phyloP scores from a whole-genome alignment of 2,888 invertebrate genomes.

The Camponotus fellah region DNA sequence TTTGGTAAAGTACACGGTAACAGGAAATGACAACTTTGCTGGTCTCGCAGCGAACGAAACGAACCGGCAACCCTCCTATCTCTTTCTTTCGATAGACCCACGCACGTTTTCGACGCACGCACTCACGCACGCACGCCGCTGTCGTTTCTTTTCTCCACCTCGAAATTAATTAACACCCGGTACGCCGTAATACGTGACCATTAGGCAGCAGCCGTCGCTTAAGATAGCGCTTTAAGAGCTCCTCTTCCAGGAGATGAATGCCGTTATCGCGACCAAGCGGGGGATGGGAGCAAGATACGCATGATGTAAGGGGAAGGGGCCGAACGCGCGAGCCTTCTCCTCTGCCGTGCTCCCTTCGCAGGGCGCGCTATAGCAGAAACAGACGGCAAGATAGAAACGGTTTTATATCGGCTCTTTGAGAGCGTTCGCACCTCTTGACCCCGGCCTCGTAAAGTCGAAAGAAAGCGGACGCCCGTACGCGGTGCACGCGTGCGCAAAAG shows the following conservation, averaged over 20 bases:
- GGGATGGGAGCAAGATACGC: constrained; percentile 32
- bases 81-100: constrained; percentile 1
- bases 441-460: constrained; percentile 79
- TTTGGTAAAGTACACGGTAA: constrained; percentile 9
- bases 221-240: constrained; percentile 82
- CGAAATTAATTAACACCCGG: constrained; percentile 79
- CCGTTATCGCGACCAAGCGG: constrained; percentile 67
- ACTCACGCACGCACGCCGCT: constrained; percentile 9
- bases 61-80: constrained; percentile 14
- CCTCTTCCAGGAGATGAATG: constrained; percentile 68
- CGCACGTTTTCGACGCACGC: constrained; percentile 18
- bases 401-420: constrained; percentile 81
- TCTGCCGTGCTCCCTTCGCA: neutral
- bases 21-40: neutral
- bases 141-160: constrained; percentile 49
- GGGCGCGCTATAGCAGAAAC: constrained; percentile 33
- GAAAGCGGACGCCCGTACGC: constrained; percentile 77
- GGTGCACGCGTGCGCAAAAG: constrained; percentile 59
- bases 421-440: constrained; percentile 83
- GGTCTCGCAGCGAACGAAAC: constrained; percentile 9
- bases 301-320: constrained; percentile 23
- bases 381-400: constrained; percentile 57
- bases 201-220: constrained; percentile 79
- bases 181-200: constrained; percentile 74
- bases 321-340: neutral